Base-by-base conservation (phyloP, 2,113 vertebrate genomes). In the Helogale parvula region DNA sequence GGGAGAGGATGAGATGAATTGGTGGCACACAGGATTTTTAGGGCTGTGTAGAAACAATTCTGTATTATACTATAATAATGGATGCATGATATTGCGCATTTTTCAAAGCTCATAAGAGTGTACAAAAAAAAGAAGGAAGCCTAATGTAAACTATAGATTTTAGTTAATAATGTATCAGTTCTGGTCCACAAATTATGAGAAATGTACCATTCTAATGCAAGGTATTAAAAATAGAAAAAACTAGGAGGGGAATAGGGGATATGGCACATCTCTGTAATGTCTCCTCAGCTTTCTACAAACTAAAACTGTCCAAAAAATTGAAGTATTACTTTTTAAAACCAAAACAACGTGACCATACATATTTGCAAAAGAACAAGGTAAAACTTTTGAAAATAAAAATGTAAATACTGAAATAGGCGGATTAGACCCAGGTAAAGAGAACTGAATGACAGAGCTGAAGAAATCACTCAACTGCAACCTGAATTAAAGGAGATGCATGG, bases 361-460 rank as follows among this genome's bases (percentile, higher is more conserved):
- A 66, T 72, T 95, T 93, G 63, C 57, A 89, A 90, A 93, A 88
- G 45, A 80, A 47, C 45, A 85, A 85, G 81, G 27, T 31, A 66
- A 4, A 85, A 47, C 52, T 80, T 81, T 60, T 74, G 90, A n/a
- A 89, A 93, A 93, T 90, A 91, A 93, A 77, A 85, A 47, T 71
- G 65, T 54, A 57, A 80, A 80, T 23, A 35, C 72, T 57, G 10
- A 83, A 89, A 66, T 72, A 35, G 89, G 79, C n/a, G 57, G 52
- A 57, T 93, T 93, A 93, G 79, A 89, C 15, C 21, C 17, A 69
- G 25, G 21, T 86, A 65, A 93, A 79, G 54, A 93, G 38, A 86
- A 86, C 45, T 90, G 45, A 47, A n/a, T 76, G 16, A 92, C 27
- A 65, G 27, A 35, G 23, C n/a, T 68, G 72, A 81, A 72, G 14